A percentile compares a stretch with the other conserved stretches of the same genome.
These are phyloP conservation scores for Podarcis cretensis DNA, from an alignment of 2,113 vertebrate species.

Conservation along the genomic window DNA sequence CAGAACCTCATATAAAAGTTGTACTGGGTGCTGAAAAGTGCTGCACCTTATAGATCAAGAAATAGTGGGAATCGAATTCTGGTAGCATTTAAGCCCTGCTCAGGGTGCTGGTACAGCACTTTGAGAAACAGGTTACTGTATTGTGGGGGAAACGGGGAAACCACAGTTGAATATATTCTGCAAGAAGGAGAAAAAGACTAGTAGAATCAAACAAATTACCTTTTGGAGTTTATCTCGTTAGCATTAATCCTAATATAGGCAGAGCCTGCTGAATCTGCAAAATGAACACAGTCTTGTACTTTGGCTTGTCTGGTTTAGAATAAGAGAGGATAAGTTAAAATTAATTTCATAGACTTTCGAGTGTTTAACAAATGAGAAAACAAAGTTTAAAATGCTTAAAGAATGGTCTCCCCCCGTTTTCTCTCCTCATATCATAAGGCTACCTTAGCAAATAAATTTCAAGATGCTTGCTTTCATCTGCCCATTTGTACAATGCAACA, in stretches of 20 bases:
- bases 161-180: background rate
- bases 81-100: background rate
- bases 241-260: background rate
- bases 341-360: background rate
- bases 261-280: background rate
- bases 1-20: background rate
- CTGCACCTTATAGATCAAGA: background rate
- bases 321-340: background rate
- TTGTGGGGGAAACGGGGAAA: too few species aligned
- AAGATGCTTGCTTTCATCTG: background rate
- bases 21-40: background rate
- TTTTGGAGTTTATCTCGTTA: too few species aligned
- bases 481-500: background rate
- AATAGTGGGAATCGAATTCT: background rate
- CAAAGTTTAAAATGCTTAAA: background rate
- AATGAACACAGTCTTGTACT: background rate
- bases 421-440: background rate
- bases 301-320: background rate
- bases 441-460: background rate
- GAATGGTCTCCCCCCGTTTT: background rate
- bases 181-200: background rate
- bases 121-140: background rate
- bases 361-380: constrained; percentile 4
- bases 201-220: background rate
- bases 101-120: background rate